Evolutionary conservation across 2,797 vertebrate species (phyloP).

Genomic region (Periophthalmus magnuspinnatus): DNA sequence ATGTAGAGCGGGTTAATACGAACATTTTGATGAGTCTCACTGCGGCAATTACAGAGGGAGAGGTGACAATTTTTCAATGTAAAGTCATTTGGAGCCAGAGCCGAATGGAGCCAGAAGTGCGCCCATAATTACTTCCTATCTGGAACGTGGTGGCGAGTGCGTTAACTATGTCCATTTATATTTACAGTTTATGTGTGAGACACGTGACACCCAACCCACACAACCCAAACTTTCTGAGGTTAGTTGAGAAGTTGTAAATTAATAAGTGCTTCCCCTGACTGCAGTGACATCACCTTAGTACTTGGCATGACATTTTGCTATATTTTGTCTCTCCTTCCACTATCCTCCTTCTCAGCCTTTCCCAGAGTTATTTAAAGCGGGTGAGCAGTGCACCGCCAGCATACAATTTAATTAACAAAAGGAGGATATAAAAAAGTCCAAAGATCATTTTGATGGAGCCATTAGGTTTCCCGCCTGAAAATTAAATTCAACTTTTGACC

Average conservation of each 20-base stretch:
- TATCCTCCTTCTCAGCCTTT: constrained; percentile 10
- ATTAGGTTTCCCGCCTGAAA: constrained; percentile 41
- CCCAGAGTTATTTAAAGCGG: constrained; percentile 36
- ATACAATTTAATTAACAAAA: constrained; percentile 52
- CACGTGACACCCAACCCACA: no score
- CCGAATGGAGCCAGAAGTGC: no score
- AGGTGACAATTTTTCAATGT: no score
- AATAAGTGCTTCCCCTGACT: constrained; percentile 14
- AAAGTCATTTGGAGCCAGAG: no score
- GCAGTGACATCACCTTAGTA: background rate
- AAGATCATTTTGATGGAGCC: constrained; percentile 29
- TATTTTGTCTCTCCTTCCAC: constrained; percentile 10
- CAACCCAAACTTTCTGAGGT: background rate
- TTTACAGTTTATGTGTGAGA: no score
- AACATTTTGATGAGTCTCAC: no score
- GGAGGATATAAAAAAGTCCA: constrained; percentile 32
- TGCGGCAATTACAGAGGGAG: no score
- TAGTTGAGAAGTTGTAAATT: constrained; percentile 12
- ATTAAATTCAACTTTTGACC: constrained; percentile 50
- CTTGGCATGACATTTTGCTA: background rate
- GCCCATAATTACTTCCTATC: no score
- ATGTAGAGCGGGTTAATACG: no score
- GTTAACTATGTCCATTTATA: no score
- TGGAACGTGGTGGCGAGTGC: no score
- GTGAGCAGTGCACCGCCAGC: constrained; percentile 13